Evolutionary conservation across 2,797 vertebrate genomes (phyloP).

Genomic region (Lophius americanus): DNA sequence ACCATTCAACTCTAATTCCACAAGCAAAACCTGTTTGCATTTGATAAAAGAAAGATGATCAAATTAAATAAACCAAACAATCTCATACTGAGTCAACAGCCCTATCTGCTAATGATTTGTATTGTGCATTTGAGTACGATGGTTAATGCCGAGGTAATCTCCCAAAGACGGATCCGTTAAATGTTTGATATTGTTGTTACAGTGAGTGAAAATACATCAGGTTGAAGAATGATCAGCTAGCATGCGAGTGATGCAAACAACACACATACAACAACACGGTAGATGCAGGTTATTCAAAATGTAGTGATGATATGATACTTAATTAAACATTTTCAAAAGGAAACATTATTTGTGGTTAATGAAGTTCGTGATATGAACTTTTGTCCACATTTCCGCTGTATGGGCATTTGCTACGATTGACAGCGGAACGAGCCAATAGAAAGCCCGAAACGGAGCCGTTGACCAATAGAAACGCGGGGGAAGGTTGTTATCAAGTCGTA

Average conservation of each 20-base stretch:
- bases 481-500: slow-evolving; percentile 65
- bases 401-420: slow-evolving; percentile 67
- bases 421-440: slow-evolving; percentile 54
- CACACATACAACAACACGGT: background rate
- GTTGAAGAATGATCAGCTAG: slow-evolving; percentile 52
- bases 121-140: background rate
- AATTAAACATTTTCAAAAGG: slow-evolving; percentile 22
- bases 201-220: slow-evolving; percentile 40
- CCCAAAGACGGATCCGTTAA: slow-evolving; percentile 17
- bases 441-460: background rate
- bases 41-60: slow-evolving; percentile 5
- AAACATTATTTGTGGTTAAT: slow-evolving; percentile 59
- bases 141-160: slow-evolving; percentile 5
- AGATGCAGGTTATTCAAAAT: background rate
- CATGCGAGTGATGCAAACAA: slow-evolving; percentile 32
- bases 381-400: slow-evolving; percentile 79
- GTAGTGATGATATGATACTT: background rate
- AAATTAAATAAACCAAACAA: slow-evolving; percentile 6
- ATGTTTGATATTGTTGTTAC: slow-evolving; percentile 34
- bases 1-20: slow-evolving; percentile 2
- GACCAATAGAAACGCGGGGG: slow-evolving; percentile 64
- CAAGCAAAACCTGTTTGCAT: slow-evolving; percentile 30
- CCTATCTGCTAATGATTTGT: background rate
- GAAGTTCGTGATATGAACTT: slow-evolving; percentile 78
- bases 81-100: background rate